These are phyloP conservation scores for Apamea sordens DNA, from an alignment of 2,888 invertebrate genomes.

Conservation along the genomic window DNA sequence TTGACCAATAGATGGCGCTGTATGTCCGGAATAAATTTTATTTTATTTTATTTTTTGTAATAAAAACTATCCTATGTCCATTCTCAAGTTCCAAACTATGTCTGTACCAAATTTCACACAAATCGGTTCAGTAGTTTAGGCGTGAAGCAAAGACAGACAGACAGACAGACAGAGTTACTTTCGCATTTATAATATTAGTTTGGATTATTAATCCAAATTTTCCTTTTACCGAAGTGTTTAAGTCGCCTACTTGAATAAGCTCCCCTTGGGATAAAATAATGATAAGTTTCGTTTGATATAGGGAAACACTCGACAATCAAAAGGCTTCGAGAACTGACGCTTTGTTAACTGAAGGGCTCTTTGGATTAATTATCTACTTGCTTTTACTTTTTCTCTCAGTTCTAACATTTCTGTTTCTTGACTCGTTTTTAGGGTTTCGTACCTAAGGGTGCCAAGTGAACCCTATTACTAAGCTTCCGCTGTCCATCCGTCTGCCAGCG, in stretches of 20 bases:
- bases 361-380: background rate
- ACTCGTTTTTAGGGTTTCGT: background rate
- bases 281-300: conserved; percentile 10
- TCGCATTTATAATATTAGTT: too few species aligned
- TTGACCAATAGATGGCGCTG: too few species aligned
- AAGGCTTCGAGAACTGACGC: conserved; percentile 9
- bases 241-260: background rate
- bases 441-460: background rate
- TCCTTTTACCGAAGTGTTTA: background rate
- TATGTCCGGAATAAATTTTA: too few species aligned
- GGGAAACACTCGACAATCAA: conserved; percentile 23
- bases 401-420: background rate
- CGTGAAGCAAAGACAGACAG: too few species aligned
- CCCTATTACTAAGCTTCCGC: background rate
- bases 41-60: too few species aligned
- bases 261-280: background rate
- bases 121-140: too few species aligned
- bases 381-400: background rate
- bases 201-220: too few species aligned
- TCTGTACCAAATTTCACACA: too few species aligned
- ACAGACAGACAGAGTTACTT: too few species aligned
- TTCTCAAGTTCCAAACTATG: too few species aligned
- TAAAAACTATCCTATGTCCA: too few species aligned
- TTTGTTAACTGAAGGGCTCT: conserved; percentile 16
- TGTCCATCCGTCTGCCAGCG: background rate